These are phyloP conservation scores for Aphidius gifuensis DNA, from an alignment of 1,140 invertebrate genomes.

Conservation along the genomic window DNA sequence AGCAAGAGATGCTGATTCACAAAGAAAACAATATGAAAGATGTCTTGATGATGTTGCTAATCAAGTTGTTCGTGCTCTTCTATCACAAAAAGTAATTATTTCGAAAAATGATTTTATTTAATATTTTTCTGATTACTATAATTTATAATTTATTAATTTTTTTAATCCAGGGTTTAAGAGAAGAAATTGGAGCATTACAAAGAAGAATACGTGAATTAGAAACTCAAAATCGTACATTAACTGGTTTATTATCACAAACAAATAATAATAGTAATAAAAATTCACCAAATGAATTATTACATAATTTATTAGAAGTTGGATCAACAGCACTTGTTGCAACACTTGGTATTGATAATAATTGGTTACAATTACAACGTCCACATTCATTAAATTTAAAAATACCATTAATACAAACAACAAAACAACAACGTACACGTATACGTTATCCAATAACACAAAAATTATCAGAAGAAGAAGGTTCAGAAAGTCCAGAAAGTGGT, in stretches of 20 bases:
- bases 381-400: constrained; percentile 65
- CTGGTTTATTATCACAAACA: constrained; percentile 64
- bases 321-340: constrained; percentile 42
- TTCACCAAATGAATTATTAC: constrained; percentile 35
- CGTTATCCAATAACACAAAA: constrained; percentile 37
- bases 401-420: constrained; percentile 55
- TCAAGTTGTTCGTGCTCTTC: constrained; percentile 75
- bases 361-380: constrained; percentile 63
- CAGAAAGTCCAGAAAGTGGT: constrained; percentile 69
- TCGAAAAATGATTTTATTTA: background rate
- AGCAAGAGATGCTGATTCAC: constrained; percentile 61
- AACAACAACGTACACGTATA: constrained; percentile 42
- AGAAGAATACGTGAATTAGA: constrained; percentile 66
- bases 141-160: constrained; percentile 4
- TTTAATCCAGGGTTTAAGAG: constrained; percentile 59
- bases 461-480: constrained; percentile 58
- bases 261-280: constrained; percentile 48
- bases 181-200: constrained; percentile 65
- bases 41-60: constrained; percentile 77
- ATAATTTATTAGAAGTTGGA: constrained; percentile 43
- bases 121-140: background rate
- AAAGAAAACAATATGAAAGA: constrained; percentile 68
- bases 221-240: constrained; percentile 65
- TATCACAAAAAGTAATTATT: constrained; percentile 72
- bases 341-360: constrained; percentile 58